phyloP scores from a whole-genome alignment of 2,797 vertebrate species.

The Gila robusta region DNA sequence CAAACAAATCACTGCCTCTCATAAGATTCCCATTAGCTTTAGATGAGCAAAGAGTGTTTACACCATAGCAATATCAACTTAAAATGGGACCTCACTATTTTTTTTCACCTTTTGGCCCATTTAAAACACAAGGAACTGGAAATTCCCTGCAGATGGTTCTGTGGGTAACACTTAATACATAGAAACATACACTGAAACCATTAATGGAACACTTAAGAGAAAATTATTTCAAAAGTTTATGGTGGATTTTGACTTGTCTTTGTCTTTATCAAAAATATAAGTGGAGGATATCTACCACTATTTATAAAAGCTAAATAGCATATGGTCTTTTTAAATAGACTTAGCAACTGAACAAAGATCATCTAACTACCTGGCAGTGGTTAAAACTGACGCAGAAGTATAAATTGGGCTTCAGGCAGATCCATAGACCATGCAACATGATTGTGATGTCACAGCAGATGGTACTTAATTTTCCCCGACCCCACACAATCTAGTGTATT shows the following conservation, averaged over 20 bases:
- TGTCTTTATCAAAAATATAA: not conserved
- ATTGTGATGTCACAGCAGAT: too few relatives aligned
- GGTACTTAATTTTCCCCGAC: too few relatives aligned
- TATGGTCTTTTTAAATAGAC: not conserved
- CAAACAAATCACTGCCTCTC: slow-evolving; percentile 18
- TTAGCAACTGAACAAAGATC: too few relatives aligned
- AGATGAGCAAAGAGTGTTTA: slow-evolving; percentile 22
- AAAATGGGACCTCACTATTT: slow-evolving; percentile 16
- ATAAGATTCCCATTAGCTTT: slow-evolving; percentile 36
- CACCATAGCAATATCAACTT: not conserved
- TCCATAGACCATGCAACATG: too few relatives aligned
- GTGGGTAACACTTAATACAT: not conserved
- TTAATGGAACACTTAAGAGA: not conserved
- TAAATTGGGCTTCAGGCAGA: too few relatives aligned
- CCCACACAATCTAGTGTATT: too few relatives aligned
- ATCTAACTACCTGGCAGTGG: too few relatives aligned
- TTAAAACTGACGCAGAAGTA: too few relatives aligned
- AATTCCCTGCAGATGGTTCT: not conserved
- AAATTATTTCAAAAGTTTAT: not conserved
- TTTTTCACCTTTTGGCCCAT: not conserved
- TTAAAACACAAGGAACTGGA: not conserved
- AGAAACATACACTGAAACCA: not conserved
- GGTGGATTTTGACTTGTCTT: not conserved
- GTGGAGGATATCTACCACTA: not conserved
- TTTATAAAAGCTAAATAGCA: not conserved